Base-by-base conservation (phyloP, 2,797 vertebrate genomes). In the Xenops minutus region DNA sequence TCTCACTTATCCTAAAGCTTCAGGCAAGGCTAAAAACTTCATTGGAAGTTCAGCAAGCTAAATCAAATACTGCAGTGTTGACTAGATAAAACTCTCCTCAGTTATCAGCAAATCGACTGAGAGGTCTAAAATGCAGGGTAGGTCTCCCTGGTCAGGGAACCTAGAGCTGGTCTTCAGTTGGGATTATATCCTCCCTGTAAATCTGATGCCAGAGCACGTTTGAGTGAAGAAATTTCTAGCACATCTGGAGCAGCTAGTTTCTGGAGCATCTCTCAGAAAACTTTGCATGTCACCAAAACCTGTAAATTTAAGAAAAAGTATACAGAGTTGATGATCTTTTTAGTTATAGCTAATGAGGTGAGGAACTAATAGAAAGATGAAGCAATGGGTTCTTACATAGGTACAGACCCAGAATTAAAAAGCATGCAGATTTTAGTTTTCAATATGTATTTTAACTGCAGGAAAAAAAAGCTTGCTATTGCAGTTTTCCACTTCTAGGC, bases 91-190 rank as follows among this genome's bases (percentile, higher is more conserved):
- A 27, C 4, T 51, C 24, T 48, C n/a, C 17, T 30, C 24, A 44
- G 12, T 39, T 55, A 46, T 0, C 27, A 63, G 23, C 21, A 51
- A 43, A 15, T 51, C 10, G 2, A 56, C 12, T 0, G 0, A 32
- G 18, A 29, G 29, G 29, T 75, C 21, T 34, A 36, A 71, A 79
- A 18, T 2, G 0, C 18, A 36, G 13, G 5, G 24, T 2, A 3
- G 43, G 24, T n/a, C 10, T 62, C 23, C 37, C 8, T 48, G 12
- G 14, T 15, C 2, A 2, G 20, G 16, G 14, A 68, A 12, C 51
- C 27, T 54, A 22, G 1, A 71, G 15, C 11, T 82, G 1, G 3
- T 32, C 29, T 73, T 75, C 32, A 61, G 0, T 0, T 1, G 3
- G 68, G 22, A 15, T 26, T 44, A 14, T n/a, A 15, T 23, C 8